These are phyloP conservation scores for Lithophane ornitopus DNA, from an alignment of 2,888 invertebrate species.

Conservation along the genomic window DNA sequence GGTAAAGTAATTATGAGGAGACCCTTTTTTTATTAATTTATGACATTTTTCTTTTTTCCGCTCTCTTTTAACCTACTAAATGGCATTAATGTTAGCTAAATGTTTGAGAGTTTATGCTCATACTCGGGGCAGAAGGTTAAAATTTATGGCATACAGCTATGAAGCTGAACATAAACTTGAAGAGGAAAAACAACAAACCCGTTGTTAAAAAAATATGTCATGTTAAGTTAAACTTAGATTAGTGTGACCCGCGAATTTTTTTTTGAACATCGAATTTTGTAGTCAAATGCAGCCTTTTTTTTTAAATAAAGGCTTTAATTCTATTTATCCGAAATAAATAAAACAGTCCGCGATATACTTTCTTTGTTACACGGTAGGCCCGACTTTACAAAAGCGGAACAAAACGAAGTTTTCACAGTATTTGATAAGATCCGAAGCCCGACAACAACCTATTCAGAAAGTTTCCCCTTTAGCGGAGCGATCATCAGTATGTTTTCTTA, in stretches of 20 bases:
- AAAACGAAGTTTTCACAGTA: constrained; percentile 58
- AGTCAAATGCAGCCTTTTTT: no score
- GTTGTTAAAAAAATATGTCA: neutral
- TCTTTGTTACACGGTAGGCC: constrained; percentile 46
- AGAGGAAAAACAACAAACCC: neutral
- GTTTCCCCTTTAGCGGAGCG: constrained; percentile 51
- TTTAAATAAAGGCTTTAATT: neutral
- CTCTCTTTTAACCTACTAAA: constrained; percentile 43
- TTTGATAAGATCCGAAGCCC: constrained; percentile 60
- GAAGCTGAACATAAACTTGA: constrained; percentile 12
- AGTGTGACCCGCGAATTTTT: neutral
- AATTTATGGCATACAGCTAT: neutral
- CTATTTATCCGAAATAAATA: neutral
- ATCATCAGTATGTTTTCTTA: constrained; percentile 63
- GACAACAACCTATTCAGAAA: constrained; percentile 56
- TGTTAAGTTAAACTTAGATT: neutral
- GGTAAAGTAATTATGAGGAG: constrained; percentile 62
- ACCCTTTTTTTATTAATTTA: constrained; percentile 59
- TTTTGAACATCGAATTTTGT: neutral
- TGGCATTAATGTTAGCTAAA: constrained; percentile 29
- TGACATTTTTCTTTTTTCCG: constrained; percentile 41
- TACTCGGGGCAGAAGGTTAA: constrained; percentile 6
- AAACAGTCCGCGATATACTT: constrained; percentile 33
- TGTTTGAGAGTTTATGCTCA: constrained; percentile 6
- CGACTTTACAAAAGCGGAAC: constrained; percentile 43